Conservation (phyloP, 2,888 invertebrate genomes). For the Ennomos erosarius region DNA sequence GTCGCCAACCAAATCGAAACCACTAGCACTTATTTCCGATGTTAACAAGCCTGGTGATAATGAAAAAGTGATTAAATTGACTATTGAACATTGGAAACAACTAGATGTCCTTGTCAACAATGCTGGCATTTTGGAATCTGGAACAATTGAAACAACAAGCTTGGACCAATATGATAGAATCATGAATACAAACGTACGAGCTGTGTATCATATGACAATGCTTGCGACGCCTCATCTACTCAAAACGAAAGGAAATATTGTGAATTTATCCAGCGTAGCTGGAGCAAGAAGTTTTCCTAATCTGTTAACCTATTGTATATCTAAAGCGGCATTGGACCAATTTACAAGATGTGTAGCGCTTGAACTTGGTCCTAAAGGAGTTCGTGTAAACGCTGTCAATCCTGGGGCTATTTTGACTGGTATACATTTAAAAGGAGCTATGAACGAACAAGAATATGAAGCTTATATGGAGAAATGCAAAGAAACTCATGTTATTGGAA, state of each 20-base stretch:
- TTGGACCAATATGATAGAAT: constrained; percentile 92
- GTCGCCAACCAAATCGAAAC: constrained; percentile 58
- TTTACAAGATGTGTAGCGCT: constrained; percentile 94
- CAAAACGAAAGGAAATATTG: constrained; percentile 91
- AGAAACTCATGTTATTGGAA: constrained; percentile 94
- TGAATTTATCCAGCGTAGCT: constrained; percentile 95
- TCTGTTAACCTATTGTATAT: constrained; percentile 92
- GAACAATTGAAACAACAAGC: constrained; percentile 90
- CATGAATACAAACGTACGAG: constrained; percentile 93
- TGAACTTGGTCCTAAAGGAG: constrained; percentile 89
- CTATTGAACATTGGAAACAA: constrained; percentile 87
- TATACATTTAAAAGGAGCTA: constrained; percentile 84
- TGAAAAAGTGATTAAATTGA: constrained; percentile 86
- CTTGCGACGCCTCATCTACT: constrained; percentile 92
- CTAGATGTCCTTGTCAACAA: constrained; percentile 92
- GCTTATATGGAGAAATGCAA: constrained; percentile 92
- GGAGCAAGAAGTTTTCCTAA: constrained; percentile 93
- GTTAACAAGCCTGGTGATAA: constrained; percentile 87
- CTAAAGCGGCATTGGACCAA: constrained; percentile 96
- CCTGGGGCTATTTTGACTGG: constrained; percentile 94
- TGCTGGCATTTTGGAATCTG: constrained; percentile 91
- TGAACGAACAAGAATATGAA: constrained; percentile 90
- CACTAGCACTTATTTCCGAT: constrained; percentile 84
- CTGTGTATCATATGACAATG: constrained; percentile 90
- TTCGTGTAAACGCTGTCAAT: constrained; percentile 94